Evolutionary conservation across 1,140 invertebrate genomes (phyloP), one percentile per base, ranked within the genome.

Genomic region (Planococcus citri): DNA sequence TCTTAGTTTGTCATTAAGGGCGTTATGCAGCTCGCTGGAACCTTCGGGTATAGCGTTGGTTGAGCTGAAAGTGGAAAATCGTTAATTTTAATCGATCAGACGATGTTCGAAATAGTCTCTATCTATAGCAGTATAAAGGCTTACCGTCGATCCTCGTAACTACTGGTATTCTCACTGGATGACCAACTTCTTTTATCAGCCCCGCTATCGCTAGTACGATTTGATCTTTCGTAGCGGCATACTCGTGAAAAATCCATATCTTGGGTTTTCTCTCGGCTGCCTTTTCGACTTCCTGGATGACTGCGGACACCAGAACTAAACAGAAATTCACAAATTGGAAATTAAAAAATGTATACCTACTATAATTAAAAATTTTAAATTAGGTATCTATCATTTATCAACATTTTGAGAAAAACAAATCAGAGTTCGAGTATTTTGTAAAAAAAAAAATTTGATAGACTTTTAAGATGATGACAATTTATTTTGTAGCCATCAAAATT

Each of bases 231-330:
- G 22, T 24, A 27, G 24, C 60, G 60, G 17, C 70, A 70, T 1
- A 64, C 37, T 12, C 71, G 68, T 3, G 71, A 69, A 21, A 73
- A 17, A 27, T 73, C 72, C 27, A 70, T 61, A 33, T 73, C 71
- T 37, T 78, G 77, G 17, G 73, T 76, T 68, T 76, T 80, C 70
- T 85, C 84, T 0, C 82, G 75, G 57, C 83, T 84, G 10, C 84
- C 84, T 74, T 85, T 85, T 2, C 84, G 74, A 27, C 83, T 84
- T 3, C 83, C 83, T 0, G 83, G 83, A 75, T 84, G 83, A 73
- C 84, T 84, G 74, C 83, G 85, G 0, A 83, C 75, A 1, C 83
- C 83, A 17, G 76, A 75, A 22, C 76, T 75, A 10, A 69, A 41
- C 73, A 69, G 70, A 57, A 69, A 69, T n/a, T n/a, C n/a, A 27